Percentiles rank a stretch among this genome's conserved stretches.
These are phyloP conservation scores for Mus spretus DNA, from an alignment of 2,797 vertebrate species.

Conservation along the genomic window DNA sequence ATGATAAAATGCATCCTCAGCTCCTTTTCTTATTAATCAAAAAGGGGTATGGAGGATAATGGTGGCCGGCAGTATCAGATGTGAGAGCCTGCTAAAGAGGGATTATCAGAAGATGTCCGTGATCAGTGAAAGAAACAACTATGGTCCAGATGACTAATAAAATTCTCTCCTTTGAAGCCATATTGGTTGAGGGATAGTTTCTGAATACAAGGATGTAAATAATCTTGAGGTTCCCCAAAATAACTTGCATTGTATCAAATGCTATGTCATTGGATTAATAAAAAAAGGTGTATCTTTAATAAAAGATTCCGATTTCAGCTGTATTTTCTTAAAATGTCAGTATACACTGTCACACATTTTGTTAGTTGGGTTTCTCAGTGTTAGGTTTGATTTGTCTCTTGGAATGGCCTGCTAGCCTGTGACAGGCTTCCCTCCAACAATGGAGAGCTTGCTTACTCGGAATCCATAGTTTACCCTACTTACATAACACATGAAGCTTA, in stretches of 20 bases:
- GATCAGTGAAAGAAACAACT: slow-evolving; percentile 13
- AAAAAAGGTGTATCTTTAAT: slow-evolving; percentile 34
- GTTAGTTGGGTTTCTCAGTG: not conserved
- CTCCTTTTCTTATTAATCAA: slow-evolving; percentile 77
- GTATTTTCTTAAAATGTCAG: slow-evolving; percentile 42
- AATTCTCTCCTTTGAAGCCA: slow-evolving; percentile 32
- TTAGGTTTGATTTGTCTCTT: not conserved
- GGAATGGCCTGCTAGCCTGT: not conserved
- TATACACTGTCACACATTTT: not conserved
- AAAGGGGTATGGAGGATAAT: slow-evolving; percentile 23
- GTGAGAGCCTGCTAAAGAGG: not conserved
- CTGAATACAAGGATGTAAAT: slow-evolving; percentile 28
- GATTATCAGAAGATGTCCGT: not conserved
- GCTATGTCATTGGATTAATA: not conserved
- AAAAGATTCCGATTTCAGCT: not conserved
- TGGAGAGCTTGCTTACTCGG: not conserved
- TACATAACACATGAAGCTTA: not conserved
- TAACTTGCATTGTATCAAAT: slow-evolving; percentile 16
- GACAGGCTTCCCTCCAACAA: not conserved
- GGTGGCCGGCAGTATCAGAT: not conserved
- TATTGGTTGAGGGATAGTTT: slow-evolving; percentile 39
- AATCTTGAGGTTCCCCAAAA: slow-evolving; percentile 20
- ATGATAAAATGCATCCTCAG: slow-evolving; percentile 75
- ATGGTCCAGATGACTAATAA: not conserved
- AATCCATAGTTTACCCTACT: slow-evolving; percentile 21